These are phyloP conservation scores for Tribolium madens DNA, from an alignment of 1,140 invertebrate species.

Conservation along the genomic window DNA sequence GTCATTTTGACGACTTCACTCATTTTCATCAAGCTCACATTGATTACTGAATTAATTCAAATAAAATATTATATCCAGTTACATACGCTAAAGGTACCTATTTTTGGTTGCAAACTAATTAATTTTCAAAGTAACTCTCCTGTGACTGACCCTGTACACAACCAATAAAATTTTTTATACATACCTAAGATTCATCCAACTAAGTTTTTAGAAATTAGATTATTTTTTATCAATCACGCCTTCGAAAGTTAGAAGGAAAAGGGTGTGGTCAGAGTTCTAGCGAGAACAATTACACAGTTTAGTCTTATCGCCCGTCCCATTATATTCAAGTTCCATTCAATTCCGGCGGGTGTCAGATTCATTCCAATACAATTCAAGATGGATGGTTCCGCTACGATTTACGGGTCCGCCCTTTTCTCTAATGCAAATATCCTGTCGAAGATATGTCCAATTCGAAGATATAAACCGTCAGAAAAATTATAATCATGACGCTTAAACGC, in stretches of 20 bases:
- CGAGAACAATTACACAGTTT: constrained; percentile 56
- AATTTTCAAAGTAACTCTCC: no score
- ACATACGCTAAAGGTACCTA: no score
- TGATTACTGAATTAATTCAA: no score
- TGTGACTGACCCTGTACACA: no score
- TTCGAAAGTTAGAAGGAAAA: constrained; percentile 33
- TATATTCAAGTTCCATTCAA: constrained; percentile 56
- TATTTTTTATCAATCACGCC: background rate
- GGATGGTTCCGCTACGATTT: constrained; percentile 52
- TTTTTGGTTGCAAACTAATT: no score
- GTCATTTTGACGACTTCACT: no score
- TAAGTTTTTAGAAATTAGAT: no score
- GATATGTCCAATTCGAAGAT: constrained; percentile 44
- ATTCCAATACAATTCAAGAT: constrained; percentile 59
- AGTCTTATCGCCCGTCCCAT: constrained; percentile 54
- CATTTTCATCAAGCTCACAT: no score
- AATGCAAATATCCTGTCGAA: constrained; percentile 58
- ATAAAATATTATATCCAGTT: no score
- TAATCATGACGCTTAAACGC: constrained; percentile 19
- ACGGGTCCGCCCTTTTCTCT: constrained; percentile 50
- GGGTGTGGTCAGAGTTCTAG: constrained; percentile 41
- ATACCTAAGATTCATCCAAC: no score
- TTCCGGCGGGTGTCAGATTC: constrained; percentile 57
- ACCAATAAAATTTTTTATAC: no score
- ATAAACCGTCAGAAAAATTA: constrained; percentile 49